Conservation (phyloP, 2,888 invertebrate species). For the Agonopterix arenella region DNA sequence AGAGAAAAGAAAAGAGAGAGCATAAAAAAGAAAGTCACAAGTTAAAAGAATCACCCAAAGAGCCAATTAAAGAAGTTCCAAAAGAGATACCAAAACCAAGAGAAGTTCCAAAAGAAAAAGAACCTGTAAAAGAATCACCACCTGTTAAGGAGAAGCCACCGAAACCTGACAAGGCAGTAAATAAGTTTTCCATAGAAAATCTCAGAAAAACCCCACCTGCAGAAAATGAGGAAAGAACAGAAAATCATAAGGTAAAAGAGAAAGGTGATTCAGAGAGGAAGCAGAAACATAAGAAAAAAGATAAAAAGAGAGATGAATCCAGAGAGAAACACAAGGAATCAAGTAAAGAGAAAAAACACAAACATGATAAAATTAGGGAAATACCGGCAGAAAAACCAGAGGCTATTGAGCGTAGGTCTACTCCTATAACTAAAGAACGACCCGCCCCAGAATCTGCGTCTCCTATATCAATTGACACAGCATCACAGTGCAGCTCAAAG, state of each 20-base stretch:
- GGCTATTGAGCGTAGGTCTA: slow-evolving; percentile 58
- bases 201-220: slow-evolving; percentile 63
- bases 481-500: slow-evolving; percentile 70
- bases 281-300: slow-evolving; percentile 80
- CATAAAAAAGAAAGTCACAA: slow-evolving; percentile 77
- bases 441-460: slow-evolving; percentile 57
- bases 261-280: slow-evolving; percentile 72
- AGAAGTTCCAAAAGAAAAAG: slow-evolving; percentile 52
- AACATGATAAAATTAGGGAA: slow-evolving; percentile 73
- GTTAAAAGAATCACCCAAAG: slow-evolving; percentile 61
- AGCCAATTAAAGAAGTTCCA: slow-evolving; percentile 44
- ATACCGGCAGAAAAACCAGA: slow-evolving; percentile 68
- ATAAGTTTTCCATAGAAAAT: slow-evolving; percentile 70
- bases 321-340: slow-evolving; percentile 79
- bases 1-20: slow-evolving; percentile 75
- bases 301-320: slow-evolving; percentile 80
- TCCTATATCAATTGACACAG: slow-evolving; percentile 68
- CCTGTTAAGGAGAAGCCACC: slow-evolving; percentile 50
- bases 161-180: slow-evolving; percentile 59
- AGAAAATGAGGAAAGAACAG: slow-evolving; percentile 49
- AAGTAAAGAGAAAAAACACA: slow-evolving; percentile 69
- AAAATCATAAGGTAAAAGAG: slow-evolving; percentile 63
- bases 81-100: slow-evolving; percentile 47
- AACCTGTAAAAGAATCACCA: slow-evolving; percentile 45
- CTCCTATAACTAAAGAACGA: slow-evolving; percentile 56